Evolutionary conservation across 1,140 invertebrate genomes (phyloP), one percentile per base, ranked within the genome.

Genomic region (Teleopsis dalmanni): DNA sequence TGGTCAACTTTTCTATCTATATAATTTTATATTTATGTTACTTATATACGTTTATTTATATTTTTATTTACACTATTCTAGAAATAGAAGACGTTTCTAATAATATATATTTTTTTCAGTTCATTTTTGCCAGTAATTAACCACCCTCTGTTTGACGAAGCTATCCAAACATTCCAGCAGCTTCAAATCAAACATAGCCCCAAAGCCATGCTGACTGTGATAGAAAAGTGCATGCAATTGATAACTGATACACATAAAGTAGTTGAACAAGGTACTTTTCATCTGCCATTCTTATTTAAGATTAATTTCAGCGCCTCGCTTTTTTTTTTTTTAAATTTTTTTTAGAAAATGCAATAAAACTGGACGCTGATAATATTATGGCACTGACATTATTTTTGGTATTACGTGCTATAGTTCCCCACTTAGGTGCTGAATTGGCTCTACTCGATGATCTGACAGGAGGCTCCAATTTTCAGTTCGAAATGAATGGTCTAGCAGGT

Each of bases 401-500:
- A 54, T 43, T 71, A 34, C 63, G 65, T 25, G 67, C 67, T 0
- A 58, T 57, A 11, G 62, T 71, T 29, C 67, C 65, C n/a, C 68
- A 71, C 54, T 50, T 71, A 40, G 68, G 68, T 7, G 67, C 68
- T 0, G 68, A 71, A 50, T 21, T 71, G 40, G 63, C 67, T 23
- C 27, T 71, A 22, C 53, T 71, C 4, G 65, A 70, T 34, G 68
- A 71, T 35, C 51, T 71, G 26, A 70, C 65, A 23, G 63, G 61
- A n/a, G 61, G 61, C 2, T 52, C 57, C 25, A 67, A 67, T 52
- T 69, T 65, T 26, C 61, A 71, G 53, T 57, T 56, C 16, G 63
- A 68, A 50, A 70, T 71, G 67, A 64, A 59, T 37, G 67, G 67
- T 13, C 57, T 70, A 56, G 62, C 64, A 4, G 67, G 67, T n/a